Base-by-base conservation (phyloP, 2,113 vertebrate species). In the Ibidorhyncha struthersii region DNA sequence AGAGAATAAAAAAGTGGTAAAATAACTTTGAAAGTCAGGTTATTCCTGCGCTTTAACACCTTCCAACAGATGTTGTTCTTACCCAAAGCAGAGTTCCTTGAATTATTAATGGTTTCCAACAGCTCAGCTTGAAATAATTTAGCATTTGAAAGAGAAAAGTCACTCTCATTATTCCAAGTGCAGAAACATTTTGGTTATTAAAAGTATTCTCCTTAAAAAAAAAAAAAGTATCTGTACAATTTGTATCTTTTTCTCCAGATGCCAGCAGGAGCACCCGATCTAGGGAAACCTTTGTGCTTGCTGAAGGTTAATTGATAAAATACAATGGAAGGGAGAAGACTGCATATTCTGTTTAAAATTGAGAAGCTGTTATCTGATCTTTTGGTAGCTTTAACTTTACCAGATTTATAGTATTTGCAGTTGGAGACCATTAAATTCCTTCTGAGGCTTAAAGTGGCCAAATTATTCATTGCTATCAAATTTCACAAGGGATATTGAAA, bases 51-150 rank as follows among this genome's bases (percentile, higher is more conserved):
- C 90, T 96, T 90, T 94, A 93, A 92, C 90, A 96, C 93, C 94
- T 97, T 95, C 84, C 95, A 95, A 95, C 95, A 96, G 93, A 96
- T 97, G 96, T 94, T 96, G 90, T 92, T 97, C 97, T 95, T 89
- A 97, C 69, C 26, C 47, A 97, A 95, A 96, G 95, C 86, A 84
- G 76, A 96, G 74, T 92, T 83, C 53, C 91, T 94, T 98, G 97
- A 97, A 97, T 98, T 97, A 98, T 97, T 97, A 97, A 97, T 97
- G 91, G 94, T 94, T 96, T 97, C 97, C 97, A 97, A 97, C 95
- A 93, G 95, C 95, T 97, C 97, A 96, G 94, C 91, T 97, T 96
- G 97, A 97, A 97, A 97, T 95, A 95, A 97, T 97, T 97, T 97
- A 97, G 95, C 97, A 97, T 97, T 97, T 98, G 97, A 98, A 98